These are phyloP conservation scores for Poecilia wingei DNA, from an alignment of 2,797 vertebrate species.

Conservation along the genomic window DNA sequence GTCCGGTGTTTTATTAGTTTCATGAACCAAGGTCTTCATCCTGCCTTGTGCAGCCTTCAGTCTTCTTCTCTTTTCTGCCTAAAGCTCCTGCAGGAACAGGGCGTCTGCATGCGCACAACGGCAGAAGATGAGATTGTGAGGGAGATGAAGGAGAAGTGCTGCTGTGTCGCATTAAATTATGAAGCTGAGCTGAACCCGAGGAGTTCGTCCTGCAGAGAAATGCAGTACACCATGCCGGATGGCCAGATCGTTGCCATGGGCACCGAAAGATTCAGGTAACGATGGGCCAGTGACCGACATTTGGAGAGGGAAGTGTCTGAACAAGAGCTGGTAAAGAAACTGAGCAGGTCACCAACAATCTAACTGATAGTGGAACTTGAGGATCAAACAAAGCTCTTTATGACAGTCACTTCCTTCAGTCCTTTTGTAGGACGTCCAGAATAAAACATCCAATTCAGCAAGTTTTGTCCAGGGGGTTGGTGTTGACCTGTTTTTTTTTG, in stretches of 20 bases:
- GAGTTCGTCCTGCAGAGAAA: constrained; percentile 38
- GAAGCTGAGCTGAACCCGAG: constrained; percentile 59
- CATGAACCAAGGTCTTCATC: not conserved
- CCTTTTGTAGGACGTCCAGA: not conserved
- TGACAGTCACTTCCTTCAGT: not conserved
- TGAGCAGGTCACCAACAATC: not conserved
- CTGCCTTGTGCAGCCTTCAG: not conserved
- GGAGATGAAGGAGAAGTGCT: constrained; percentile 84
- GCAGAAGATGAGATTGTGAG: constrained; percentile 82
- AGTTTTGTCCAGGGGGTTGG: not conserved
- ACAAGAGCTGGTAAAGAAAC: not conserved
- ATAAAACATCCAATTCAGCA: not conserved
- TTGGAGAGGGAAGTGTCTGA: not conserved
- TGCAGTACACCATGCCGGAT: constrained; percentile 80
- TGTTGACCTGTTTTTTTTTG: too few relatives aligned
- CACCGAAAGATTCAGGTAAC: constrained; percentile 81
- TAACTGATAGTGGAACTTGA: not conserved
- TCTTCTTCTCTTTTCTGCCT: not conserved
- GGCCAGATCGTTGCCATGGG: constrained; percentile 70
- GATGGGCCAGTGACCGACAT: not conserved
- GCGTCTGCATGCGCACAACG: constrained; percentile 76
- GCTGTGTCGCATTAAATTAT: constrained; percentile 74
- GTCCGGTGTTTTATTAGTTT: too few relatives aligned
- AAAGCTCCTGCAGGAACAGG: constrained; percentile 81
- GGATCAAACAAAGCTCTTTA: not conserved